Evolutionary conservation across 2,797 vertebrate genomes (phyloP).

Genomic region (Ptychobarbus kaznakovi): DNA sequence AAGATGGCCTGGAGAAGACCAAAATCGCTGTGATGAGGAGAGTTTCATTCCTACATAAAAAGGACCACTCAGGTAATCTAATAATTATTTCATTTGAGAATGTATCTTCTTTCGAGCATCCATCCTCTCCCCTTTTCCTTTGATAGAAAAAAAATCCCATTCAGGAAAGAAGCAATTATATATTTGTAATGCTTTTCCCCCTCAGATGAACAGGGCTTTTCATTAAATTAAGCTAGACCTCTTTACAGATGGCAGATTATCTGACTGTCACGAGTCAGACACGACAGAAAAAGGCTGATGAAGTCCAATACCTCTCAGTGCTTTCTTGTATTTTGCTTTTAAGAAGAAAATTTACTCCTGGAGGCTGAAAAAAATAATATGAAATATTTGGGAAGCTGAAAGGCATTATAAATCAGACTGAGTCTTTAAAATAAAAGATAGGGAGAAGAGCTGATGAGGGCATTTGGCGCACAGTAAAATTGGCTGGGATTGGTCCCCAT

Average conservation of each 20-base stretch:
- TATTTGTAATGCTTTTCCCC: background rate
- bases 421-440: slow-evolving; percentile 46
- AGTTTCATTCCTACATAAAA: slow-evolving; percentile 91
- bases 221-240: slow-evolving; percentile 56
- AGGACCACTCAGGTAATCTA: slow-evolving; percentile 83
- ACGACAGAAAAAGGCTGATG: slow-evolving; percentile 50
- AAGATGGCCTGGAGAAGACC: slow-evolving; percentile 94
- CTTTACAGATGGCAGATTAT: slow-evolving; percentile 21
- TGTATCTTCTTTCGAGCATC: background rate
- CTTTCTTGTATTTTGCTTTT: slow-evolving; percentile 58
- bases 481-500: slow-evolving; percentile 46
- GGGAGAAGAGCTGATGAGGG: slow-evolving; percentile 32
- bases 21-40: slow-evolving; percentile 91
- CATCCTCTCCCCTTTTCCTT: background rate
- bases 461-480: slow-evolving; percentile 45
- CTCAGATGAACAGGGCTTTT: slow-evolving; percentile 3
- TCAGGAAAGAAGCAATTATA: slow-evolving; percentile 38
- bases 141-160: background rate
- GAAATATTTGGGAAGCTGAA: slow-evolving; percentile 57
- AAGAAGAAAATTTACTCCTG: slow-evolving; percentile 59
- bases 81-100: background rate
- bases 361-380: slow-evolving; percentile 58
- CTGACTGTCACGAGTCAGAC: slow-evolving; percentile 44
- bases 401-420: slow-evolving; percentile 35
- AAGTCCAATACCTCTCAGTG: slow-evolving; percentile 55